phyloP scores from a whole-genome alignment of 2,888 invertebrate genomes.

The Rhagium mordax region DNA sequence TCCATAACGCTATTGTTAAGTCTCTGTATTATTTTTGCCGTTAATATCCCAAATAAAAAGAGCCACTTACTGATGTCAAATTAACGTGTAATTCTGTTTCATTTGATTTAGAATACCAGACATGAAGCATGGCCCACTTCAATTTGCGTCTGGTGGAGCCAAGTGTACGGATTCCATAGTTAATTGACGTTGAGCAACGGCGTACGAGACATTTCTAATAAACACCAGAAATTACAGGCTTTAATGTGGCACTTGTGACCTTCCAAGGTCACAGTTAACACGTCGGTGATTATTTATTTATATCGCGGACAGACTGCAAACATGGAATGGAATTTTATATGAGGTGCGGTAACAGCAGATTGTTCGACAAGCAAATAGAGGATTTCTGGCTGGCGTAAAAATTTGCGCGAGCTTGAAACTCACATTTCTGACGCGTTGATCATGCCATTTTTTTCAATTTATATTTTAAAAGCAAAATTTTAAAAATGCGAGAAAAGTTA shows the following conservation, averaged over 20 bases:
- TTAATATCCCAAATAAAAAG: not conserved
- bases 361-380: too few relatives aligned
- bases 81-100: not conserved
- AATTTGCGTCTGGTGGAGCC: conserved; percentile 5
- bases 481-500: too few relatives aligned
- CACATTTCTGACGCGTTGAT: too few relatives aligned
- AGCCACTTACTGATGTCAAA: not conserved
- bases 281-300: conserved; percentile 4
- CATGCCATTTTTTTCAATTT: too few relatives aligned
- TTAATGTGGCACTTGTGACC: conserved; percentile 13
- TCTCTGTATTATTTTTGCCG: too few relatives aligned
- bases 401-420: too few relatives aligned
- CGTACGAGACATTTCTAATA: not conserved
- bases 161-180: conserved; percentile 8
- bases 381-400: too few relatives aligned
- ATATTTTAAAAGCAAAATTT: too few relatives aligned
- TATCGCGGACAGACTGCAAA: too few relatives aligned
- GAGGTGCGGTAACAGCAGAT: not conserved
- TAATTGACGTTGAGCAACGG: conserved; percentile 3
- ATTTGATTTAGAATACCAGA: not conserved
- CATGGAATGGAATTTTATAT: not conserved
- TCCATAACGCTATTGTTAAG: too few relatives aligned
- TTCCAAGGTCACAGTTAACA: conserved; percentile 30
- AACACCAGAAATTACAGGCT: not conserved
- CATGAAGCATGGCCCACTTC: conserved; percentile 28